Evolutionary conservation across 2,888 invertebrate genomes (phyloP), one percentile per base, ranked within the genome.

Genomic region (Antheraea yamamai): DNA sequence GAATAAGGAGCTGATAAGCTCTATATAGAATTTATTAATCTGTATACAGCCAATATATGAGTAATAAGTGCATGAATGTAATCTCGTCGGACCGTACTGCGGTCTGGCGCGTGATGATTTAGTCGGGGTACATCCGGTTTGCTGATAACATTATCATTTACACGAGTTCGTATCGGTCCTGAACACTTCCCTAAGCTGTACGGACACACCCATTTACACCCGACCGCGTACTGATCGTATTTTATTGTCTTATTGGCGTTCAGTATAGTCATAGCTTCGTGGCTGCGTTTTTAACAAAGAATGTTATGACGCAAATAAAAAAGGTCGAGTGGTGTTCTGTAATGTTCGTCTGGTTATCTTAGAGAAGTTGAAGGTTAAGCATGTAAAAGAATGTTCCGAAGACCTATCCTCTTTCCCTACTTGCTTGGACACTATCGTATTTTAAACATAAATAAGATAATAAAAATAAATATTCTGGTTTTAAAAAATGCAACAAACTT

Each of bases 131-230:
- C 70, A 70, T 70, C 70, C 70, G 70, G 70, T 70, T 70, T n/a
- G 39, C n/a, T 70, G 70, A 23, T 77, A n/a, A 73, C 55, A 26
- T n/a, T 64, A 73, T 64, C 61, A n/a, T 58, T 73, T 20, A 35
- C 68, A 71, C 39, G 61, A 71, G 61, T 55, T 71, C 71, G 10
- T 23, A 66, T 47, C 64, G 26, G 26, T 66, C 39, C 70, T 70
- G 70, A 70, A 70, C 39, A 39, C 39, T 70, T 70, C 70, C 39
- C 39, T 70, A 70, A 39, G 70, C 70, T 35, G 39, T 39, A 39
- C n/a, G 39, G 70, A 70, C 70, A 70, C 70, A 70, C 70, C 70
- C 39, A 39, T 70, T 70, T 70, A 20, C 39, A 35, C 39, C 23
- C 20, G n/a, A 70, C 4, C 4, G 30, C 26, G 64, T 16, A 66